Conservation (phyloP, 2,113 vertebrate species). For the Strix uralensis region DNA sequence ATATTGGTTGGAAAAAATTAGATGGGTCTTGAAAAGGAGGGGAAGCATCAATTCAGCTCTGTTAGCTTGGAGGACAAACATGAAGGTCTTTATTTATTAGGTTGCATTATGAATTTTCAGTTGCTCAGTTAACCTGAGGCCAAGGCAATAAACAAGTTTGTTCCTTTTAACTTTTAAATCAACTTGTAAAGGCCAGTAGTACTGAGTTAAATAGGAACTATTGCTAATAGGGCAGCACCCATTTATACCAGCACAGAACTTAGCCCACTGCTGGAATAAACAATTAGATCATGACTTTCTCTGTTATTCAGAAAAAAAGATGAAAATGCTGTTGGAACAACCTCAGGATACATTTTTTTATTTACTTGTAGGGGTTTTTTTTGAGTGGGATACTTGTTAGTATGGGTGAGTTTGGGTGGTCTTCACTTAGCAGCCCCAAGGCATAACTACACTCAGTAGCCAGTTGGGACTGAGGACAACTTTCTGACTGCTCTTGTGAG, state of each 20-base stretch:
- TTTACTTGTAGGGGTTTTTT: neutral
- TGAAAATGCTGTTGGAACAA: neutral
- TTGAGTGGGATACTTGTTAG: neutral
- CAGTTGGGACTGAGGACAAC: neutral
- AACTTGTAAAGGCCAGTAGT: neutral
- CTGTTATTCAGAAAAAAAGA: neutral
- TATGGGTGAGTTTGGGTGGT: neutral
- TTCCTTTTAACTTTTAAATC: neutral
- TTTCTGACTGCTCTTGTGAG: neutral
- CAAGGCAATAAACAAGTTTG: neutral
- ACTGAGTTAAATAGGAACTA: neutral
- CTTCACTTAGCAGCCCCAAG: neutral
- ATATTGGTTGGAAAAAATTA: neutral
- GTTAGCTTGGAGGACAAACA: neutral
- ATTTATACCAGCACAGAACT: neutral
- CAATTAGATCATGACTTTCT: neutral
- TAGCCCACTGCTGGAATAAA: neutral
- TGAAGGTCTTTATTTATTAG: neutral
- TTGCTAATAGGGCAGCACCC: neutral
- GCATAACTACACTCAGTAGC: neutral
- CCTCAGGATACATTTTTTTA: neutral
- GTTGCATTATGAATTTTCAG: neutral
- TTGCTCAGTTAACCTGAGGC: neutral
- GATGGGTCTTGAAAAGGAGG: neutral
- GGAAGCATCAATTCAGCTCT: neutral